Conservation (phyloP, 2,113 vertebrate genomes). For the Baryphthengus martii region DNA sequence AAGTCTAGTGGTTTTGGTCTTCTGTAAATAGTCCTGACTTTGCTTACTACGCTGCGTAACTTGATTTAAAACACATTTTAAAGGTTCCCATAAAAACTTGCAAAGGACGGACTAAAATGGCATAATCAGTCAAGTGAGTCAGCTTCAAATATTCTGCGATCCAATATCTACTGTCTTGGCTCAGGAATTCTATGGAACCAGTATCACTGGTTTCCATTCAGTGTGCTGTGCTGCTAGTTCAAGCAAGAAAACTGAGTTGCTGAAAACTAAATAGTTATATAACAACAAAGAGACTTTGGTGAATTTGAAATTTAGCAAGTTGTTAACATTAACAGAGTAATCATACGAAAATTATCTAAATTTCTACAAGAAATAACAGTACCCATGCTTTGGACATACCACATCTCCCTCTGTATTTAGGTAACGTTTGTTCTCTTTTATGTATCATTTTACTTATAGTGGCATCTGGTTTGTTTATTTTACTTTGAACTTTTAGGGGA, state of each 20-base stretch:
- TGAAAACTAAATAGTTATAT: background rate
- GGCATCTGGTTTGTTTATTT: background rate
- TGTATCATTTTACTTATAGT: background rate
- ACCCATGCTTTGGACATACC: background rate
- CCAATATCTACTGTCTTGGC: background rate
- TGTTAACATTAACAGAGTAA: background rate
- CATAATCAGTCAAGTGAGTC: background rate
- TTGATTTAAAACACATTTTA: background rate
- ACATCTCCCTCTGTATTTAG: background rate
- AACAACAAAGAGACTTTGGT: background rate
- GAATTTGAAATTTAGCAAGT: background rate
- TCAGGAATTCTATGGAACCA: background rate
- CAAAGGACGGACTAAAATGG: background rate
- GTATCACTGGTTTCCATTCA: background rate
- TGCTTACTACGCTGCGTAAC: background rate
- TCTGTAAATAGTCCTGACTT: background rate
- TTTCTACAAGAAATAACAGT: background rate
- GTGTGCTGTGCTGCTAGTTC: background rate
- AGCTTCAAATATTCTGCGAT: background rate
- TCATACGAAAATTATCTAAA: background rate
- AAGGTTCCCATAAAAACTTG: background rate
- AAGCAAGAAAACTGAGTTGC: background rate
- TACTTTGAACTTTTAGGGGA: background rate
- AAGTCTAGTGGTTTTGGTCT: background rate
- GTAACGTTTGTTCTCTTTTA: background rate